A percentile compares a stretch with the other conserved stretches of the same genome.
phyloP scores from a whole-genome alignment of 35 echinoderm and acorn worm genomes.

The Heliocidaris erythrogramma region DNA sequence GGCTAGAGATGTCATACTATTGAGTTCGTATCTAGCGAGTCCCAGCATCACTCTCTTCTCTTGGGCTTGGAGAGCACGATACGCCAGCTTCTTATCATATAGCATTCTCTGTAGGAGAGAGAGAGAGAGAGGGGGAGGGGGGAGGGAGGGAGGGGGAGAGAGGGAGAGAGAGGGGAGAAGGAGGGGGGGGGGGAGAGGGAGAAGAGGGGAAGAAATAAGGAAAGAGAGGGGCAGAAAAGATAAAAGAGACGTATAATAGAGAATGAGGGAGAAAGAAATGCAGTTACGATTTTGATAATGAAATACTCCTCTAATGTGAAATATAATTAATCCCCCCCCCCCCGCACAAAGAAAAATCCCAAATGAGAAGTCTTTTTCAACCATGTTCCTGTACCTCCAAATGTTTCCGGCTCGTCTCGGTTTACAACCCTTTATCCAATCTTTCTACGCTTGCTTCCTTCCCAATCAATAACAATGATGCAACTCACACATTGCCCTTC shows the following conservation, averaged over 20 bases:
- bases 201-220: conserved; percentile 23
- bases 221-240: background rate
- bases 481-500: too few species aligned
- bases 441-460: background rate
- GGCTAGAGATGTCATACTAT: conserved; percentile 58
- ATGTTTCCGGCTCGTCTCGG: background rate
- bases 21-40: conserved; percentile 43
- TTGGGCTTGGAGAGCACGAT: conserved; percentile 74
- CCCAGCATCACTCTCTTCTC: conserved; percentile 70
- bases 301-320: background rate
- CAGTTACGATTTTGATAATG: background rate
- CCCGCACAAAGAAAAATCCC: too few species aligned
- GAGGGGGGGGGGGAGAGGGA: background rate
- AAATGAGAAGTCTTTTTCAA: background rate
- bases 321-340: too few species aligned
- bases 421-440: background rate
- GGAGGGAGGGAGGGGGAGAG: background rate
- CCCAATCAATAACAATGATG: background rate
- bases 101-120: conserved; percentile 65
- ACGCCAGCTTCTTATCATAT: conserved; percentile 83
- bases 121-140: conserved; percentile 10
- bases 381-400: background rate
- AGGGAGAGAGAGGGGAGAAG: background rate
- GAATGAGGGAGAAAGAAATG: background rate
- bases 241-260: background rate